A percentile compares a stretch with the other conserved stretches of the same genome.
phyloP scores from a whole-genome alignment of 2,113 vertebrate species.

The Talpa occidentalis region DNA sequence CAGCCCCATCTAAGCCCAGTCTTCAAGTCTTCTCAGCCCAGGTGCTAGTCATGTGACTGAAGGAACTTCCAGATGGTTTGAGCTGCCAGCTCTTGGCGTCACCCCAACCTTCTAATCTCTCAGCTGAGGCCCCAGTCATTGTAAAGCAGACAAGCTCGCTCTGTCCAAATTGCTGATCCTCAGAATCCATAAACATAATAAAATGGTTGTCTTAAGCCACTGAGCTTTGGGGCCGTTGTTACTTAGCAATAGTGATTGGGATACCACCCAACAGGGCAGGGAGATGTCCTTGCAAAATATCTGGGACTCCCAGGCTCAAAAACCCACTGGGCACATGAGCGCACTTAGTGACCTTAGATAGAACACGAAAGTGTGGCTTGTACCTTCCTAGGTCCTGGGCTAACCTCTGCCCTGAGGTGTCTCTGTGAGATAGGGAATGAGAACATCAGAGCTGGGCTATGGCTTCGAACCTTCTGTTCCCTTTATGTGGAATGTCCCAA shows the following conservation, averaged over 20 bases:
- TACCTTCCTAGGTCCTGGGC: background rate
- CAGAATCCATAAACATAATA: background rate
- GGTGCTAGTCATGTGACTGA: background rate
- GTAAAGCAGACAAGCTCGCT: background rate
- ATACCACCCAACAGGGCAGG: background rate
- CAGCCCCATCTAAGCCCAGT: background rate
- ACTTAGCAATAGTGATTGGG: background rate
- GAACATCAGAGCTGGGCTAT: background rate
- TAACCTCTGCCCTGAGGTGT: background rate
- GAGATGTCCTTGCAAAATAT: background rate
- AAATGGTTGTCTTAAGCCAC: background rate
- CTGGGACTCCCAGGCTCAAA: background rate
- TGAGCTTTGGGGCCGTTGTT: background rate
- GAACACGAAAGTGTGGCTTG: background rate
- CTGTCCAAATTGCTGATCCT: background rate
- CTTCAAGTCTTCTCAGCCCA: background rate
- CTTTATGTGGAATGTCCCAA: background rate
- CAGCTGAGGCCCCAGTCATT: background rate
- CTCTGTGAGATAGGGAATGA: background rate
- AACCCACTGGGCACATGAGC: background rate
- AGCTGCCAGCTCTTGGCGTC: background rate
- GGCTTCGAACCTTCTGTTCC: background rate
- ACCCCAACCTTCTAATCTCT: background rate
- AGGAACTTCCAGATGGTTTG: background rate
- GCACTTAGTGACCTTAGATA: background rate